phyloP scores from a whole-genome alignment of 2,888 invertebrate genomes.

The Spilosoma lubricipeda region DNA sequence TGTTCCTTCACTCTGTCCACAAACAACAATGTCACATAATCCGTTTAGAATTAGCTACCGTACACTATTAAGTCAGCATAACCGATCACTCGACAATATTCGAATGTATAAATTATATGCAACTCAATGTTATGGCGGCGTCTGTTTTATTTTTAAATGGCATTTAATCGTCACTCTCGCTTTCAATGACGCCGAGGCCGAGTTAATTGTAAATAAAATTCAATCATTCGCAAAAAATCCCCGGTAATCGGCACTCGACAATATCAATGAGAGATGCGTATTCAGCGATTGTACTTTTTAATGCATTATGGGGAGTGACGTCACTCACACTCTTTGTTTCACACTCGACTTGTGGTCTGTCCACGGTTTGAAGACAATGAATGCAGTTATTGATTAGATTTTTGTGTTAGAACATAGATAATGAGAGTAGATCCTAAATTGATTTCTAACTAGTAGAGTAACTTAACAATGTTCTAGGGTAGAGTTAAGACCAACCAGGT shows the following conservation, averaged over 20 bases:
- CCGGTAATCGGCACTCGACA: slow-evolving; percentile 78
- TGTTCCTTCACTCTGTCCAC: not conserved
- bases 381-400: slow-evolving; percentile 23
- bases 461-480: not conserved
- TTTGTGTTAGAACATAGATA: slow-evolving; percentile 10
- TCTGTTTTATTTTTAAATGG: slow-evolving; percentile 85
- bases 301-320: slow-evolving; percentile 56
- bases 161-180: slow-evolving; percentile 85
- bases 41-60: not conserved
- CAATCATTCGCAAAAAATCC: slow-evolving; percentile 85
- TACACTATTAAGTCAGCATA: not conserved
- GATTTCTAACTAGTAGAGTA: not conserved
- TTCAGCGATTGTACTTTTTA: slow-evolving; percentile 61
- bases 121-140: slow-evolving; percentile 74
- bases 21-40: not conserved
- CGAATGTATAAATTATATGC: slow-evolving; percentile 65
- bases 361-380: slow-evolving; percentile 38
- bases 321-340: slow-evolving; percentile 49
- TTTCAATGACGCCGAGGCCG: slow-evolving; percentile 77
- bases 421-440: not conserved
- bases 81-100: slow-evolving; percentile 27
- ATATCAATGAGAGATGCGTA: slow-evolving; percentile 79
- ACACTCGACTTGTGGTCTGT: slow-evolving; percentile 30
- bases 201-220: slow-evolving; percentile 86
- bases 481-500: not conserved